These are phyloP conservation scores for Montipora capricornis DNA, from an alignment of 64 coral and sea anemone genomes.

Conservation along the genomic window DNA sequence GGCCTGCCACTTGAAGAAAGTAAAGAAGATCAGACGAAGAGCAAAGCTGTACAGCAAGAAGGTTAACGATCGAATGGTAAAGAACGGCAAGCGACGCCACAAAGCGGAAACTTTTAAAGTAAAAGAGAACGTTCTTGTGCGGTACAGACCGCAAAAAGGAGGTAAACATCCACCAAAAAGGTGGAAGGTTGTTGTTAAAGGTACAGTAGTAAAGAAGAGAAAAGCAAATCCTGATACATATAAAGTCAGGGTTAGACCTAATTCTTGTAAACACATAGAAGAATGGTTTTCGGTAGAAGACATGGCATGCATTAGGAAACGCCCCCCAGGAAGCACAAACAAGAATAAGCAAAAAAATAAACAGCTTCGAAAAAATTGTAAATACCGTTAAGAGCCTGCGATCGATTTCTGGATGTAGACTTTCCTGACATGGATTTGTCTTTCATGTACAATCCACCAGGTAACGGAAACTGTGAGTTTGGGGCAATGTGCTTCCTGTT, in stretches of 20 bases:
- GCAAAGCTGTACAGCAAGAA: slow-evolving; percentile 21
- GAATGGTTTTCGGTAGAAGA: too few species aligned
- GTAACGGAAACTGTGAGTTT: slow-evolving; percentile 54
- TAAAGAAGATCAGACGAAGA: too few species aligned
- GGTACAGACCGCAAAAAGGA: slow-evolving; percentile 6
- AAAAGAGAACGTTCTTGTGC: slow-evolving; percentile 1
- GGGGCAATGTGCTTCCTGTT: slow-evolving; percentile 16
- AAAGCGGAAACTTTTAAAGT: slow-evolving; percentile 25
- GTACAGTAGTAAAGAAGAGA: slow-evolving; percentile 1
- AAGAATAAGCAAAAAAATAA: too few species aligned
- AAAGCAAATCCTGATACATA: slow-evolving; percentile 28
- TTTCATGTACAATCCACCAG: slow-evolving; percentile 50
- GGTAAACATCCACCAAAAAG: neutral
- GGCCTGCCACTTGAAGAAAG: too few species aligned
- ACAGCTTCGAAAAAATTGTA: slow-evolving; percentile 17
- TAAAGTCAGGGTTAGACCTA: neutral
- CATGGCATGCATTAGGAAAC: too few species aligned
- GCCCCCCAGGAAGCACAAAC: too few species aligned
- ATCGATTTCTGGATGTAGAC: slow-evolving; percentile 44
- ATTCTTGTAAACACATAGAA: too few species aligned
- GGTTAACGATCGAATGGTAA: slow-evolving; percentile 54
- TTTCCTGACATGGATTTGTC: slow-evolving; percentile 32
- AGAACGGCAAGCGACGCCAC: slow-evolving; percentile 26
- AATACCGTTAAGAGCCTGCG: slow-evolving; percentile 3
- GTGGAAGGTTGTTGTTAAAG: slow-evolving; percentile 8